These are phyloP conservation scores for Magallana nippona DNA, from an alignment of 2,888 invertebrate genomes.

Conservation along the genomic window DNA sequence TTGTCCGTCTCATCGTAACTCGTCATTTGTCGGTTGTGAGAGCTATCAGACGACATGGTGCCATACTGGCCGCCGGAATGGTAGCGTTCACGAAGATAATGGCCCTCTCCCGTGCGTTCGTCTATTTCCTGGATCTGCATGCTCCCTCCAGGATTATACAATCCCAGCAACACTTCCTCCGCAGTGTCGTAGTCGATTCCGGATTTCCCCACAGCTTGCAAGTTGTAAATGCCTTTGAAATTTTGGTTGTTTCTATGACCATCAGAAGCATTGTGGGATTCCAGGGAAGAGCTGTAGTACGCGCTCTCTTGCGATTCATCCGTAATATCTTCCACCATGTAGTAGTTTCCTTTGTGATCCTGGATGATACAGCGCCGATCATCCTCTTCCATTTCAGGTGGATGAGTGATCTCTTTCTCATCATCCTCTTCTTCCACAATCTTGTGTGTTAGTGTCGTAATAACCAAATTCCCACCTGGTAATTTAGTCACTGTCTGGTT, in stretches of 20 bases:
- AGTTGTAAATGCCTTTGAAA: constrained; percentile 57
- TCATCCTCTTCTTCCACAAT: constrained; percentile 63
- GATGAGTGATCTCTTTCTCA: constrained; percentile 34
- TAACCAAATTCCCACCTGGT: constrained; percentile 63
- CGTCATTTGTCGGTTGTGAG: constrained; percentile 43
- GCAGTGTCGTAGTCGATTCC: constrained; percentile 60
- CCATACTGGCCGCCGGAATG: constrained; percentile 32
- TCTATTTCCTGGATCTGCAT: constrained; percentile 56
- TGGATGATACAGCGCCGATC: constrained; percentile 55
- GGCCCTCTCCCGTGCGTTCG: constrained; percentile 47
- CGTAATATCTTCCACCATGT: constrained; percentile 67
- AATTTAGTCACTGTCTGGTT: constrained; percentile 62
- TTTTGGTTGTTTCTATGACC: constrained; percentile 52
- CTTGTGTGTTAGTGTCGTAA: constrained; percentile 63
- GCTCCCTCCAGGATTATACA: constrained; percentile 54
- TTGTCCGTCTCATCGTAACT: constrained; percentile 38
- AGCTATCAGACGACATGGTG: constrained; percentile 39
- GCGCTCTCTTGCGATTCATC: constrained; percentile 63
- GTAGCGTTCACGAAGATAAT: constrained; percentile 37
- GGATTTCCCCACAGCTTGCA: constrained; percentile 56
- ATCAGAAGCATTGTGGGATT: constrained; percentile 52
- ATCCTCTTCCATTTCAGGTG: constrained; percentile 48
- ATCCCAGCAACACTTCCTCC: constrained; percentile 59
- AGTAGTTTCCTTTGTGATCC: constrained; percentile 65
- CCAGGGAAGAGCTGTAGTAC: constrained; percentile 55